Evolutionary conservation across 2,113 vertebrate genomes (phyloP).

Genomic region (Cottus gobio): DNA sequence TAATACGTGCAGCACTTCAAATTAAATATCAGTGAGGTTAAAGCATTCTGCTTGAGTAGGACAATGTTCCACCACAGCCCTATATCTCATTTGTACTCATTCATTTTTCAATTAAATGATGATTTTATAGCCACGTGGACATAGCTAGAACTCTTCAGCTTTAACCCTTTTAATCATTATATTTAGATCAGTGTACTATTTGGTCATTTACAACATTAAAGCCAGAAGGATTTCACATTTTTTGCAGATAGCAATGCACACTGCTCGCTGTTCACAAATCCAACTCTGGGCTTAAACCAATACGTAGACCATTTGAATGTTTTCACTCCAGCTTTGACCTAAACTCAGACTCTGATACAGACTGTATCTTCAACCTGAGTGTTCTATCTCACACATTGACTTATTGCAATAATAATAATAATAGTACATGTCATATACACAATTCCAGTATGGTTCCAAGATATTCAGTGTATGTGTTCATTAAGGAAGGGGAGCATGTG

Average conservation of each 20-base stretch:
- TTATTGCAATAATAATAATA: not conserved
- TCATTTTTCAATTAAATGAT: not conserved
- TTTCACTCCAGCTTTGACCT: not conserved
- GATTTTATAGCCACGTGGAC: not conserved
- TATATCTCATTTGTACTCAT: not conserved
- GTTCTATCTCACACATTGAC: not conserved
- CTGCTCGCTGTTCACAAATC: not conserved
- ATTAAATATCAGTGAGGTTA: not conserved
- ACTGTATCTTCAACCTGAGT: not conserved
- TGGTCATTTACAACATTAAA: not conserved
- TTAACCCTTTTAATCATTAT: not conserved
- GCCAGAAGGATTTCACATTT: not conserved
- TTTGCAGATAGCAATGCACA: not conserved
- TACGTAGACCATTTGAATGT: not conserved
- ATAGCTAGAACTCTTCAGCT: not conserved
- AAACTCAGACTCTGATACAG: not conserved
- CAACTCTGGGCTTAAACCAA: not conserved
- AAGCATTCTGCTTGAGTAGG: not conserved
- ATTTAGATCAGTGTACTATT: not conserved
- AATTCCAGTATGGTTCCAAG: not conserved
- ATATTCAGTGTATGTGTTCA: slow-evolving; percentile 10
- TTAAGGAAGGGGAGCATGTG: slow-evolving; percentile 53
- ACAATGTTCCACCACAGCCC: not conserved
- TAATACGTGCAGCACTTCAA: not conserved
- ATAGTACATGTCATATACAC: not conserved